Base-by-base conservation (phyloP, 1,140 invertebrate genomes). In the Pseudobourletiella spinata region DNA sequence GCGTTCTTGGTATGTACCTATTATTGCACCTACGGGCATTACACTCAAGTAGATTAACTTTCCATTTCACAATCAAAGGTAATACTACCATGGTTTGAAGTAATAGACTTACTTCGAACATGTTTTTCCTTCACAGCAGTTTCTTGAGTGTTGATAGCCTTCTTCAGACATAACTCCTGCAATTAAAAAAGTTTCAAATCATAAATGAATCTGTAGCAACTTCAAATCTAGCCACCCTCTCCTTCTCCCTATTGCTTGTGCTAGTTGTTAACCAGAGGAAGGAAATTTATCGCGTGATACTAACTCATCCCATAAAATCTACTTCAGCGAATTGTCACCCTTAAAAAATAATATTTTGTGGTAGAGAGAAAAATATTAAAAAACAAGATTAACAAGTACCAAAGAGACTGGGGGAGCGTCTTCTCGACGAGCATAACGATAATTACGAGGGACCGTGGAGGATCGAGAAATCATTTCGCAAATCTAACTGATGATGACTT, bases 91-190 rank as follows among this genome's bases (percentile, higher is more conserved):
- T n/a, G n/a, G n/a, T n/a, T n/a, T n/a, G n/a, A n/a, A 16, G 25
- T 16, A 26, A 54, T 24, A 3, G 3, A 28, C 82, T 84, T 86
- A 86, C 85, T 86, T 69, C 95, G 82, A 44, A 94, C 90, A 87
- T 97, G 94, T 81, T 98, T 98, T 74, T 94, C 91, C 80, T 98
- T 98, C 0, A 95, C 87, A 3, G 93, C 91, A 32, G 83, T 85
- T 78, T 97, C 94, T 28, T 85, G 78, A 3, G 81, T 78, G 76
- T 92, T 95, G 58, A 96, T 87, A 8, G 93, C 93, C 78, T 97
- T 97, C 66, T 83, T 84, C 48, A 96, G 86, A 61, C 88, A 88
- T 54, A 86, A 79, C 57, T 80, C 82, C 89, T 93, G 77, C 26
- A 79, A 82, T 72, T 72, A 71, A 67, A 60, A 72, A 72, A 61